phyloP scores from a whole-genome alignment of 2,888 invertebrate species.

The Oasisia sp. region DNA sequence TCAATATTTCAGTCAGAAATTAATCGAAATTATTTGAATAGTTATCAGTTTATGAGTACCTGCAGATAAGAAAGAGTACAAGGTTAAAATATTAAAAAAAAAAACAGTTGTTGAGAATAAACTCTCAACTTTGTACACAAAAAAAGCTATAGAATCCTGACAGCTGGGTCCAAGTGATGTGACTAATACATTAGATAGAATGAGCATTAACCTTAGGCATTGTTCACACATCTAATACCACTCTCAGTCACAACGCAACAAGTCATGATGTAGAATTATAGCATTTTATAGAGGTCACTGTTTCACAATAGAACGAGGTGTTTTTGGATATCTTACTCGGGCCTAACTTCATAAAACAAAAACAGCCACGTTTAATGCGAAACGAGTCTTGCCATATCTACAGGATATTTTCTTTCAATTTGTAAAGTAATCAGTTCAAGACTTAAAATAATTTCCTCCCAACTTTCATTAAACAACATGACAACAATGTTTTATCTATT shows the following conservation, averaged over 20 bases:
- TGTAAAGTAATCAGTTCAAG: background rate
- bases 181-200: background rate
- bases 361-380: background rate
- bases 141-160: background rate
- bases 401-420: background rate
- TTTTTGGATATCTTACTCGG: background rate
- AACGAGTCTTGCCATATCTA: background rate
- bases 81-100: background rate
- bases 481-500: background rate
- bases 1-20: background rate
- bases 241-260: background rate
- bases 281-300: background rate
- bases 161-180: background rate
- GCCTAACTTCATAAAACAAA: background rate
- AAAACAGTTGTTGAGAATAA: background rate
- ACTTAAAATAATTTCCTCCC: background rate
- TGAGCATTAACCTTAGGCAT: background rate
- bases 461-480: background rate
- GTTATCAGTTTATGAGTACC: background rate
- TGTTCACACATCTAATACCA: background rate
- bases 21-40: background rate
- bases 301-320: background rate
- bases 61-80: background rate
- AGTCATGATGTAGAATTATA: background rate
- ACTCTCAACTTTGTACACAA: background rate